Evolutionary conservation across 2,113 vertebrate species (phyloP).

Genomic region (Alligator mississippiensis): DNA sequence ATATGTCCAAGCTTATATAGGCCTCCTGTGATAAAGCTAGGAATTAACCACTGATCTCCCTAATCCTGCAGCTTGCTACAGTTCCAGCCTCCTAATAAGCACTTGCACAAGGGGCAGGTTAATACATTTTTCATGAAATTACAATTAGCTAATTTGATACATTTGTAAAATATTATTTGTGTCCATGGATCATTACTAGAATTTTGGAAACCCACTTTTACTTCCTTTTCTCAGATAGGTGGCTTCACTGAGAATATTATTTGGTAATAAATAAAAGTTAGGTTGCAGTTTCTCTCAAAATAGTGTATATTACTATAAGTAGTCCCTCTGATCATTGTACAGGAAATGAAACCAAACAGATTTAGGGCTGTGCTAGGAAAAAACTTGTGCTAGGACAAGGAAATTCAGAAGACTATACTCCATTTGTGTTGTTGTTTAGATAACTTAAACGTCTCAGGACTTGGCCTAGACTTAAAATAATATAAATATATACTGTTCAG

Average conservation of each 20-base stretch:
- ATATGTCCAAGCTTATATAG: background rate
- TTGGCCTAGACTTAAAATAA: conserved; percentile 16
- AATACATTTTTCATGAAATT: background rate
- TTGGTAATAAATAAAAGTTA: conserved; percentile 39
- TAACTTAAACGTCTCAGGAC: background rate
- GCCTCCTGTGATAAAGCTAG: background rate
- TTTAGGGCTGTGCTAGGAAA: background rate
- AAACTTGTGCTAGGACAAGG: conserved; percentile 56
- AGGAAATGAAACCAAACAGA: conserved; percentile 45
- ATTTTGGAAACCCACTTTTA: background rate
- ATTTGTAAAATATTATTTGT: too few species aligned
- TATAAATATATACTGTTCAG: conserved; percentile 5
- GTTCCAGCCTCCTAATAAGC: background rate
- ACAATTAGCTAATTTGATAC: too few species aligned
- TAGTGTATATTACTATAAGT: background rate
- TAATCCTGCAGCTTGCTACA: too few species aligned
- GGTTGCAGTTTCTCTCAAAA: conserved; percentile 16
- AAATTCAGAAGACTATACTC: conserved; percentile 56
- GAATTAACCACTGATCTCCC: background rate
- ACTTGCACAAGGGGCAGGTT: background rate
- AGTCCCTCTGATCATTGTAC: background rate
- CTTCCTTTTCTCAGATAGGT: background rate
- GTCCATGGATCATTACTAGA: background rate
- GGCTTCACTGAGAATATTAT: background rate
- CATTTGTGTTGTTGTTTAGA: conserved; percentile 51